These are phyloP conservation scores for Loripinus fragilis DNA, from an alignment of 2,888 invertebrate species.

Conservation along the genomic window DNA sequence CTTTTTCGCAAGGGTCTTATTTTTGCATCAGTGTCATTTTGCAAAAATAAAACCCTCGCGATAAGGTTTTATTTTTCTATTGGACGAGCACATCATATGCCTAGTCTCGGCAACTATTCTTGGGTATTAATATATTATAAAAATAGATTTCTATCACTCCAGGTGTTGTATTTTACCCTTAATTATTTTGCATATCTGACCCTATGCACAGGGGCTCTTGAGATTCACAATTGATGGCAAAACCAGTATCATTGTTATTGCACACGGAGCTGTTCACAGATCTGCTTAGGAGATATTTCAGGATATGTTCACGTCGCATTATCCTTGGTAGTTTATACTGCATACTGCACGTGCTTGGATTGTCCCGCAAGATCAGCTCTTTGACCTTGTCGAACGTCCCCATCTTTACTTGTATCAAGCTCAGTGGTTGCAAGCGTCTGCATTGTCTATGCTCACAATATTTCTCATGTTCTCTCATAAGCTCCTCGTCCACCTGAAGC, in stretches of 20 bases:
- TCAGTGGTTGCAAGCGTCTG: conserved; percentile 26
- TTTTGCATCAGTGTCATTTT: no score
- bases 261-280: background rate
- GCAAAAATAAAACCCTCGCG: no score
- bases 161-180: no score
- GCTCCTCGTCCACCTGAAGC: conserved; percentile 46
- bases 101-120: no score
- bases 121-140: no score
- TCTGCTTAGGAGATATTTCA: conserved; percentile 18
- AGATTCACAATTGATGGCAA: no score
- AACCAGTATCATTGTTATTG: background rate
- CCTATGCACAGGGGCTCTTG: no score
- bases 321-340: conserved; percentile 52
- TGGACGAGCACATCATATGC: no score
- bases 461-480: conserved; percentile 36
- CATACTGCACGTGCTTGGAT: conserved; percentile 27
- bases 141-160: no score
- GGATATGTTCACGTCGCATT: conserved; percentile 11
- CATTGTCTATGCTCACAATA: conserved; percentile 32
- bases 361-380: conserved; percentile 16
- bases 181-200: no score
- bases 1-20: no score
- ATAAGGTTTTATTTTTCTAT: no score
- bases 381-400: conserved; percentile 42
- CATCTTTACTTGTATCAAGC: conserved; percentile 29